Evolutionary conservation across 2,797 vertebrate species (phyloP), one percentile per base, ranked within the genome.

Genomic region (Periophthalmus magnuspinnatus): DNA sequence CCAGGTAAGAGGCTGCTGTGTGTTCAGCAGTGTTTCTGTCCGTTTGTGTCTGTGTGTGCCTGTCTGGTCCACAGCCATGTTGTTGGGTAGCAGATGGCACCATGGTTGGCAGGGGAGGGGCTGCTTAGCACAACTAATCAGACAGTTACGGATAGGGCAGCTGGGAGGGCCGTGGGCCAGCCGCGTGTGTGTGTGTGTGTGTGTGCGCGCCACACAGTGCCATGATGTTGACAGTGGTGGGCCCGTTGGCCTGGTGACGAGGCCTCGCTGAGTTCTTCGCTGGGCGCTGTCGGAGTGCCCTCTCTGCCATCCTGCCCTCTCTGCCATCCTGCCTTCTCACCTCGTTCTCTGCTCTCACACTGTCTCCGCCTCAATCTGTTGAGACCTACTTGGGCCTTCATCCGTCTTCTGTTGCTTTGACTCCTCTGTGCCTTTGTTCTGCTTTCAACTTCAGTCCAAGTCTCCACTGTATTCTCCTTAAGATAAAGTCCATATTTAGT

Each of bases 91-190:
- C 92, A 93, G 93, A 94, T 94, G 93, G 93, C 89, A 90, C 88
- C 87, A 86, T 91, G 91, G 89, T 91, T 92, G 91, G 90, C 87
- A 95, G 95, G 96, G 97, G 97, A 97, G 96, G 97, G 96, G 96
- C 96, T 98, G 96, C 96, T 99, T 98, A 98, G 96, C 97, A 97
- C 95, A 98, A 97, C 96, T 99, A 99, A 99, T 99, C 97, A 99
- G 97, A 98, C 97, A 98, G 96, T 98, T 98, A 98, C 96, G 95
- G 96, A 98, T 99, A 96, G 97, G 96, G 97, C 96, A 98, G 96
- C 96, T 97, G 96, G 97, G 96, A 96, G 94, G 95, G 96, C 96
- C 95, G 95, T 95, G 93, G 95, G 95, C 96, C 94, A 97, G 95
- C 95, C 94, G 90, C 86, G 92, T 88, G 92, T 91, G 94, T 66